Evolutionary conservation across 1,140 invertebrate genomes (phyloP), one percentile per base, ranked within the genome.

Genomic region (Aphidius gifuensis): DNA sequence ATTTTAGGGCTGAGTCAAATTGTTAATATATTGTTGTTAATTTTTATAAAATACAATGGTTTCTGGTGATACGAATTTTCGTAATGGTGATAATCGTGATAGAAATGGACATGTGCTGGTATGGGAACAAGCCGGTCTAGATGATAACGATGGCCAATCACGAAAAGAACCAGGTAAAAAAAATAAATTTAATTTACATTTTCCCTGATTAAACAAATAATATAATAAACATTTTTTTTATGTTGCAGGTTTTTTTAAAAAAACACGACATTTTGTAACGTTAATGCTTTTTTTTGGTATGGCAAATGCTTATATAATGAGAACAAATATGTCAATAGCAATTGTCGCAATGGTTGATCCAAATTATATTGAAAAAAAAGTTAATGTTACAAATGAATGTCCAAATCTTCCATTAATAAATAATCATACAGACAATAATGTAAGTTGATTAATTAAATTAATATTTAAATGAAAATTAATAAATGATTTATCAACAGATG

Each of bases 261-360:
- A 32, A 23, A 86, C 84, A 32, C 84, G 93, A 51, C 92, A 94
- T 71, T 83, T 91, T 67, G 88, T 94, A 59, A 93, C 93, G 7
- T 86, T 95, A 68, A 90, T 97, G 87, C 87, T 94, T 56, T 97
- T 97, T 79, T 83, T 93, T 68, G 93, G 92, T 38, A 94, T 95
- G 88, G 91, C 91, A 46, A 94, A 94, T 75, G 90, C 94, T 0
- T 98, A 98, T 79, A 87, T 95, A 60, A 93, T 98, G 91, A 83
- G 95, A 58, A 96, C 95, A n/a, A 97, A 97, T 76, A 90, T 98
- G 85, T 97, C 94, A 5, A 92, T 98, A 42, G 95, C 95, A 9
- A 96, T 98, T 68, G 94, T 98, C 49, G 93, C 93, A 9, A 98
- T 98, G 95, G 93, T 96, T 5, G 91, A 92, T 77, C 90, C 88